Percentiles rank a stretch among this genome's conserved stretches.
phyloP scores from a whole-genome alignment of 2,113 vertebrate genomes.

The Lampris megalopsis region DNA sequence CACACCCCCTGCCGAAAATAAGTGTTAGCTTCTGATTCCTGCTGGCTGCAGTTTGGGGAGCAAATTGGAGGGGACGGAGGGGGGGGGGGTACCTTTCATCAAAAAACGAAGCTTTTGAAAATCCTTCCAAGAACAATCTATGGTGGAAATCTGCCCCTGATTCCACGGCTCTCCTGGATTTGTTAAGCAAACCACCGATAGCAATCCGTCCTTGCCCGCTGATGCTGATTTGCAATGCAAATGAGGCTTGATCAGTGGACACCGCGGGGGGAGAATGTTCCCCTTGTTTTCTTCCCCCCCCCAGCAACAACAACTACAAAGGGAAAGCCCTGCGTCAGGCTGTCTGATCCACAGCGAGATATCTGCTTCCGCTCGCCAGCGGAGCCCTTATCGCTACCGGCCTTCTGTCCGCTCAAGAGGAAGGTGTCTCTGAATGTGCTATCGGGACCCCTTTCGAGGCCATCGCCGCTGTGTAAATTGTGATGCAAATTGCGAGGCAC shows the following conservation, averaged over 20 bases:
- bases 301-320: conserved; percentile 72
- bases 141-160: conserved; percentile 37
- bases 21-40: conserved; percentile 9
- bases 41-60: conserved; percentile 14
- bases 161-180: conserved; percentile 60
- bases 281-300: no score
- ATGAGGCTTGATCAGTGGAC: conserved; percentile 65
- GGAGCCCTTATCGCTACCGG: conserved; percentile 68
- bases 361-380: conserved; percentile 42
- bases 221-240: conserved; percentile 80
- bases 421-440: conserved; percentile 8
- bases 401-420: conserved; percentile 65
- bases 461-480: conserved; percentile 5
- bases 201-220: conserved; percentile 53
- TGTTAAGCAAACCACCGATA: conserved; percentile 68
- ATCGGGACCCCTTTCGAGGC: conserved; percentile 15
- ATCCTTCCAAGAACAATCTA: conserved; percentile 56
- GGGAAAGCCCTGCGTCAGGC: conserved; percentile 39
- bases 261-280: conserved; percentile 24
- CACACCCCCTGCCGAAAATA: conserved; percentile 26
- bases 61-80: conserved; percentile 35
- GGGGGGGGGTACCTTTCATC: conserved; percentile 14
- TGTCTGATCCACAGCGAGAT: conserved; percentile 46
- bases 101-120: conserved; percentile 11
- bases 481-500: conserved; percentile 37